Base-by-base conservation (phyloP, 2,888 invertebrate genomes). In the Parnassius glacialis region DNA sequence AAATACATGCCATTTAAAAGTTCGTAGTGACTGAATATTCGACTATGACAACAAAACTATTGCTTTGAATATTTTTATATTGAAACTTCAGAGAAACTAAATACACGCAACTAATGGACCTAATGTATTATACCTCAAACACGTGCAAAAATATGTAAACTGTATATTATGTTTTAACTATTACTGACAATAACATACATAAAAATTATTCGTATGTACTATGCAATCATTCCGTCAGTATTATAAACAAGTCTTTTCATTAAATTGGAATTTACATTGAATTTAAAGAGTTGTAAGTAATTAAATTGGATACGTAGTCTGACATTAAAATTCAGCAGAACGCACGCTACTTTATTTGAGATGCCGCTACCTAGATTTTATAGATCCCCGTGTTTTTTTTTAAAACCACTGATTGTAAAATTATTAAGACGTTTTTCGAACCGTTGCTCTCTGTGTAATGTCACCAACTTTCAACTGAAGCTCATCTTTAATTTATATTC, bases 321-420 rank as follows among this genome's bases (percentile, higher is more conserved):
- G 64, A 61, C 57, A 69, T 71, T 69, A 68, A 66, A 68, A 64
- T 71, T 64, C 64, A 62, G 67, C 50, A 34, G 59, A 57, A 61
- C 64, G 63, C 60, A 55, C 61, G 65, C 64, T 48, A 61, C 53
- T 52, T 64, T 64, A 48, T 16, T 62, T 58, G 64, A 68, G 64
- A 53, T 66, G 64, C 64, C 61, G 65, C 64, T 64, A 60, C 67
- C 67, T 67, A 67, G 66, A 67, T 68, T 57, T 20, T 20, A 20
- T 70, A 59, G 76, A 76, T 73, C 75, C 71, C 79, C 74, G 74
- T 78, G 70, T 69, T 65, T 66, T 52, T 80, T 79, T 76, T 74
- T n/a, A n/a, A 72, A 20, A 73, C 74, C 7, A 75, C 74, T 76
- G 73, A 75, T 71, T 74, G 81, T 64, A 66, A 73, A 72, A 76